Conservation (phyloP, 2,797 vertebrate species). For the Hirundo rustica region DNA sequence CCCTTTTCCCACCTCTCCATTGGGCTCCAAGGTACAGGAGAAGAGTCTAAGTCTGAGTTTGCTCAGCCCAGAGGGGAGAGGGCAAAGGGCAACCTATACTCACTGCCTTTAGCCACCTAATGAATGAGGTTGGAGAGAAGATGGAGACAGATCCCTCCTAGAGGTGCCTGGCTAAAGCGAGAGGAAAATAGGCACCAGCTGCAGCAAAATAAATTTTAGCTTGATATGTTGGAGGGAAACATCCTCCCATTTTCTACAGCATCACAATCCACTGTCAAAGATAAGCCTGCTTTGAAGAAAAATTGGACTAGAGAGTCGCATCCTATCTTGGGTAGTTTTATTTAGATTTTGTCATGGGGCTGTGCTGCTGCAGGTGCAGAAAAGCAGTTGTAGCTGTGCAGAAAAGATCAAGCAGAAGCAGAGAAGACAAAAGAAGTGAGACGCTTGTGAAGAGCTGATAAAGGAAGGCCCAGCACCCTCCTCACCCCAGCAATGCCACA, state of each 20-base stretch:
- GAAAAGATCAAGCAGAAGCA: slow-evolving; percentile 7
- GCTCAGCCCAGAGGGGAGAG: not conserved
- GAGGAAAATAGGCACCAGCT: not conserved
- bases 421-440: not conserved
- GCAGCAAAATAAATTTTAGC: not conserved
- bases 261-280: not conserved
- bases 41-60: not conserved
- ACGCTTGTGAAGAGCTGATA: not conserved
- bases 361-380: not conserved
- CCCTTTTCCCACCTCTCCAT: not conserved
- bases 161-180: not conserved
- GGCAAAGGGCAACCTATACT: not conserved
- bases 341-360: not conserved
- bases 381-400: not conserved
- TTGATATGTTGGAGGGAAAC: not conserved
- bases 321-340: not conserved
- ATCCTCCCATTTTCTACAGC: not conserved
- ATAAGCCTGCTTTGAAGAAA: not conserved
- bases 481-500: accelerated
- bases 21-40: not conserved
- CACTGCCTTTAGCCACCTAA: not conserved
- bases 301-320: not conserved
- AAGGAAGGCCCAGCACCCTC: not conserved
- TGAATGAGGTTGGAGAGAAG: not conserved
- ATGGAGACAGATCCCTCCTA: not conserved